A percentile compares a stretch with the other conserved stretches of the same genome.
phyloP scores from a whole-genome alignment of 1,140 invertebrate species.

The Nylanderia fulva region DNA sequence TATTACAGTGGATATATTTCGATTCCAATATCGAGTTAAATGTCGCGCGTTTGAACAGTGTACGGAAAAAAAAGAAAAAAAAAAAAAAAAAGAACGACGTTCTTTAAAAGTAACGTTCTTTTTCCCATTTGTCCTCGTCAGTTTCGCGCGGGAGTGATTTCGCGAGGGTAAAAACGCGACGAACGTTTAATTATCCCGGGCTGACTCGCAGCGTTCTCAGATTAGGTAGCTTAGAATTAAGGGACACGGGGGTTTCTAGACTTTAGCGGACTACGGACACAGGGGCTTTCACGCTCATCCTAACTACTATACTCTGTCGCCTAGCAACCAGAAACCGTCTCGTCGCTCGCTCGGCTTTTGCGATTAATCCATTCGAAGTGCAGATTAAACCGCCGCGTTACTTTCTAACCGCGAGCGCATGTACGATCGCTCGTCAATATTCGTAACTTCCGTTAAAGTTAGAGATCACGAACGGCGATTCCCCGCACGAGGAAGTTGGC shows the following conservation, averaged over 20 bases:
- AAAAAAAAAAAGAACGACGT: neutral
- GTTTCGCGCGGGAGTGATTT: conserved; percentile 5
- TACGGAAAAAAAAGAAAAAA: too few species aligned
- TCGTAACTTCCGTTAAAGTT: conserved; percentile 48
- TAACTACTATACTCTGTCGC: conserved; percentile 63
- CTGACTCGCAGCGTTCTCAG: conserved; percentile 59
- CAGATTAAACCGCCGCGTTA: conserved; percentile 72
- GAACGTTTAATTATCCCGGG: conserved; percentile 65
- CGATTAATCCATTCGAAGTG: conserved; percentile 74
- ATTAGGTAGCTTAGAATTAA: conserved; percentile 70
- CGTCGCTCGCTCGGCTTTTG: conserved; percentile 46
- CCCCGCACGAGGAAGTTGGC: conserved; percentile 11
- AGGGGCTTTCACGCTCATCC: conserved; percentile 50
- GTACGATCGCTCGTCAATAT: conserved; percentile 69
- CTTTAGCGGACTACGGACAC: conserved; percentile 54
- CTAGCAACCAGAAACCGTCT: conserved; percentile 67
- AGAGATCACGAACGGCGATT: conserved; percentile 20
- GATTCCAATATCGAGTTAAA: conserved; percentile 13
- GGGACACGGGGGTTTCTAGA: conserved; percentile 60
- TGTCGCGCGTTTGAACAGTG: conserved; percentile 15
- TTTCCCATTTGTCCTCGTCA: conserved; percentile 17
- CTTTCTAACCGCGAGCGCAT: conserved; percentile 70
- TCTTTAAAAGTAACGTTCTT: neutral
- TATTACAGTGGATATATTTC: conserved; percentile 33
- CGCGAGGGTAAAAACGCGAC: conserved; percentile 14